Conservation (phyloP, 2,888 invertebrate genomes). For the Rhingia campestris region DNA sequence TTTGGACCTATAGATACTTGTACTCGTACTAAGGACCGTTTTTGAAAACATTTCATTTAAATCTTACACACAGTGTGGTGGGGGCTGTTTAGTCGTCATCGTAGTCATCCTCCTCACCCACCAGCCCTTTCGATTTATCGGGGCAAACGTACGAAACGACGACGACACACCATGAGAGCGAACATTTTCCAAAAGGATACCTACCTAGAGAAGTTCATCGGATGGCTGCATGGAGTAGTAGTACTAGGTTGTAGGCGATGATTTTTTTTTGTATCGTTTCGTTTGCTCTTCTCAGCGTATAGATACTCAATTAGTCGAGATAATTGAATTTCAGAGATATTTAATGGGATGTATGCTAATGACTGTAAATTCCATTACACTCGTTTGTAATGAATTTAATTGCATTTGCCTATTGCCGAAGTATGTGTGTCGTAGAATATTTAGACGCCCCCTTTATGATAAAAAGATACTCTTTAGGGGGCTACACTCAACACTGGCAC, state of each 20-base stretch:
- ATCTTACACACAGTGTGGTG: slow-evolving; percentile 53
- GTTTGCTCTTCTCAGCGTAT: slow-evolving; percentile 48
- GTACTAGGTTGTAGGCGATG: slow-evolving; percentile 41
- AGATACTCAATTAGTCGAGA: slow-evolving; percentile 74
- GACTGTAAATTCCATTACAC: slow-evolving; percentile 68
- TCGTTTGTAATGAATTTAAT: slow-evolving; percentile 72
- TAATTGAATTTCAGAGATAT: slow-evolving; percentile 73
- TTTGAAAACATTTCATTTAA: slow-evolving; percentile 67
- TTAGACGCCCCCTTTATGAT: slow-evolving; percentile 39
- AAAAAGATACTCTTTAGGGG: slow-evolving; percentile 12
- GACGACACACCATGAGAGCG: slow-evolving; percentile 37
- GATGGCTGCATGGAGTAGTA: slow-evolving; percentile 44
- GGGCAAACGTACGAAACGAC: slow-evolving; percentile 6
- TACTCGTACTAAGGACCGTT: slow-evolving; percentile 34
- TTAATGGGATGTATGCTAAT: slow-evolving; percentile 74
- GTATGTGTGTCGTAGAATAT: not conserved
- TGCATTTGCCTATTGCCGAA: slow-evolving; percentile 47
- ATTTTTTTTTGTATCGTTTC: slow-evolving; percentile 8
- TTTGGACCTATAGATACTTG: slow-evolving; percentile 63
- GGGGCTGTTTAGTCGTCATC: slow-evolving; percentile 6
- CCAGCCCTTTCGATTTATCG: not conserved
- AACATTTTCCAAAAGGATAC: slow-evolving; percentile 49
- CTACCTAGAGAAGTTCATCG: slow-evolving; percentile 60
- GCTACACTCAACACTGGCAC: not conserved
- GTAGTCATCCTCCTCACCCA: slow-evolving; percentile 9